Base-by-base conservation (phyloP, 1,140 invertebrate species). In the Asobara japonica region DNA sequence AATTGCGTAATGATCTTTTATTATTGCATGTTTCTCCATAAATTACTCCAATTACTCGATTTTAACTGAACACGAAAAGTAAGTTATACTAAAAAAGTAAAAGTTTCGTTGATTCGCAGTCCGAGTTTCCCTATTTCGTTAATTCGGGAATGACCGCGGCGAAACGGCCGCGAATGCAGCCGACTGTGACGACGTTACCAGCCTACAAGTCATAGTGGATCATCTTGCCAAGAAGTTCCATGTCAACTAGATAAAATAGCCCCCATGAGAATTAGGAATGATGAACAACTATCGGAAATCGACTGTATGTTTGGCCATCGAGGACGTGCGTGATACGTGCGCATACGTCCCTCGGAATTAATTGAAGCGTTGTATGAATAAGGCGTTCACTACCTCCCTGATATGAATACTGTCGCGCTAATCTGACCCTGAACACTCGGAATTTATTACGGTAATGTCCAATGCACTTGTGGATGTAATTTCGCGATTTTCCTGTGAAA, bases 301-400 rank as follows among this genome's bases (percentile, higher is more conserved):
- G 51, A 7, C 22, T 22, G 51, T 56, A 8, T 25, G 25, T 56
- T 56, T 56, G 51, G 51, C 51, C 20, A 56, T 56, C 51, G 51
- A 56, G 51, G 51, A 56, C 51, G 22, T 10, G 22, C 51, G 22
- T 22, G 51, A 56, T 56, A 56, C 51, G 51, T 56, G 51, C 25
- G 25, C 22, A 56, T 56, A 56, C 51, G 51, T 56, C 51, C 51
- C 51, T 56, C 51, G 51, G 51, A 56, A 56, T 56, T 56, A 56
- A 56, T 56, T 56, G 25, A 56, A 56, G 2, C 22, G 51, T 56
- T 56, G 51, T 56, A 22, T 56, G 20, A 56, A 56, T 56, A 56
- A 56, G 51, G 51, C 51, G 51, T 56, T 56, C 51, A 56, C 20
- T 56, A 22, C 51, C 51, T 56, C 51, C 51, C 20, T 25, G 20